phyloP scores from a whole-genome alignment of 1,140 invertebrate species.

The Drosophila miranda region DNA sequence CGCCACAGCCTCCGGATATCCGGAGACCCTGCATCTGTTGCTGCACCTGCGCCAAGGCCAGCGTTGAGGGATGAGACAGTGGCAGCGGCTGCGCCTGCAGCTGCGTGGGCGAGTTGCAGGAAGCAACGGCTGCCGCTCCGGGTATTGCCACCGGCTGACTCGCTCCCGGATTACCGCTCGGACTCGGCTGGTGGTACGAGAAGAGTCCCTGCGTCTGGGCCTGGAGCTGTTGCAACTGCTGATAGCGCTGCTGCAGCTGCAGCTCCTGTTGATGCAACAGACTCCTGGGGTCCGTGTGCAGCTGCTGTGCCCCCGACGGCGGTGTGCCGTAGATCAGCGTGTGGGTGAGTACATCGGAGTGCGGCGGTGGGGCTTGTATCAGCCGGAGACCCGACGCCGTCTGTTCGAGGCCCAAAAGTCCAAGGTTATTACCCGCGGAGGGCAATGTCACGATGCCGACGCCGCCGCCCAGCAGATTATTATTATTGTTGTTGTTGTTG shows the following conservation, averaged over 20 bases:
- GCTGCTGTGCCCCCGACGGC: constrained; percentile 60
- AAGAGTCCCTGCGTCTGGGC: constrained; percentile 76
- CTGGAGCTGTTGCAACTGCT: constrained; percentile 76
- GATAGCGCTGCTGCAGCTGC: constrained; percentile 76
- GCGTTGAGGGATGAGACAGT: constrained; percentile 21
- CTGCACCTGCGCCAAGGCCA: constrained; percentile 30
- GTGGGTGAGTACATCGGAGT: constrained; percentile 75
- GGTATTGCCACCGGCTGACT: constrained; percentile 70
- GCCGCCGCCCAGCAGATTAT: constrained; percentile 22
- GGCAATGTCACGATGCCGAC: constrained; percentile 63
- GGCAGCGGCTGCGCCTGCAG: constrained; percentile 38
- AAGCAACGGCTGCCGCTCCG: constrained; percentile 42
- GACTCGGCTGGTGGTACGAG: constrained; percentile 54
- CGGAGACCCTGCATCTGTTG: constrained; percentile 79
- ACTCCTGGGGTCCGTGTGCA: constrained; percentile 70
- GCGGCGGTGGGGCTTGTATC: constrained; percentile 52
- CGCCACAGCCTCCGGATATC: constrained; percentile 48
- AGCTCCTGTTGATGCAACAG: constrained; percentile 75
- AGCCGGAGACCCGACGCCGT: constrained; percentile 58
- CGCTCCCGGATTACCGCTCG: not conserved
- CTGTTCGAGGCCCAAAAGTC: constrained; percentile 62
- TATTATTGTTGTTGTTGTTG: constrained; percentile 30
- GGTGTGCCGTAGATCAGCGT: constrained; percentile 78
- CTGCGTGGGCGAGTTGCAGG: constrained; percentile 57
- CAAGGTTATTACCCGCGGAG: constrained; percentile 44